These are phyloP conservation scores for Cossypha dichroa DNA, from an alignment of 2,797 vertebrate species.

Conservation along the genomic window DNA sequence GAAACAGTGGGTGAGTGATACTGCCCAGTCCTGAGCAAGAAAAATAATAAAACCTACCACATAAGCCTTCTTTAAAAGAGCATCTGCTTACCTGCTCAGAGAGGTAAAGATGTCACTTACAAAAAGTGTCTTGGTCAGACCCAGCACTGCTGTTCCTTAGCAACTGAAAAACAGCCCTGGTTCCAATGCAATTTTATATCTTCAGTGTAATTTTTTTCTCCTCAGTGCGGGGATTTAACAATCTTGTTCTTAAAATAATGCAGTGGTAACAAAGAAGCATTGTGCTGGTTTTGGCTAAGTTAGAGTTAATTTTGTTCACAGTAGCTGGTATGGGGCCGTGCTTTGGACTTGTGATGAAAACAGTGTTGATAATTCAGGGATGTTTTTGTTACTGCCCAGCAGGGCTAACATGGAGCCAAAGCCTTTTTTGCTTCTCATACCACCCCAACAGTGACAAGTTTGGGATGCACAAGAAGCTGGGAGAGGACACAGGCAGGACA, in stretches of 20 bases:
- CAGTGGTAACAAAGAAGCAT: neutral
- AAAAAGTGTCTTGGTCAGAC: neutral
- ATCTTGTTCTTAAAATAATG: neutral
- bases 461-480: too few species aligned
- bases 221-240: neutral
- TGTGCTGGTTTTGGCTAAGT: neutral
- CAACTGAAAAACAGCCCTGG: neutral
- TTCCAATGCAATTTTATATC: neutral
- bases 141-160: neutral
- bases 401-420: neutral
- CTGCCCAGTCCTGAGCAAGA: neutral
- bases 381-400: neutral
- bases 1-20: neutral
- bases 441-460: neutral
- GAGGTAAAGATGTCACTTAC: neutral
- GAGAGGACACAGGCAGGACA: neutral
- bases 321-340: too few species aligned
- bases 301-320: neutral
- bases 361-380: neutral
- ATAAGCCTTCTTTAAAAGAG: neutral
- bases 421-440: neutral
- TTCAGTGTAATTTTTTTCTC: neutral
- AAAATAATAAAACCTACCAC: neutral
- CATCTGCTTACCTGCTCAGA: neutral
- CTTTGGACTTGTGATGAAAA: neutral